A percentile compares a stretch with the other conserved stretches of the same genome.
Conservation (phyloP, 2,888 invertebrate genomes). For the Acanthosepion pharaonis region DNA sequence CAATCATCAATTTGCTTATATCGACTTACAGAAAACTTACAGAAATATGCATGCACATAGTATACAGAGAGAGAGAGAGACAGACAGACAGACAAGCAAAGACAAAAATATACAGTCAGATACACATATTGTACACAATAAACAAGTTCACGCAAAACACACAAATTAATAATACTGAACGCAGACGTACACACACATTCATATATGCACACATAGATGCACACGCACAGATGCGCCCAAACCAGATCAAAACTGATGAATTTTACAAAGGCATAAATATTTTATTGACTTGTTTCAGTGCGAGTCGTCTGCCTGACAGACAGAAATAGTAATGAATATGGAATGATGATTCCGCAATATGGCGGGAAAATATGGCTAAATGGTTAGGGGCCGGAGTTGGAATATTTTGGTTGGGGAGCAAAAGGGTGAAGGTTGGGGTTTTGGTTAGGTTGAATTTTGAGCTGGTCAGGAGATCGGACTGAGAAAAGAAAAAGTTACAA, state of each 20-base stretch:
- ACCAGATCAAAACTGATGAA: constrained; percentile 6
- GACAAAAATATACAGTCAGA: too few relatives aligned
- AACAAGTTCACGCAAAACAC: neutral
- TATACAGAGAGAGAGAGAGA: too few relatives aligned
- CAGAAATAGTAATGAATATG: constrained; percentile 4
- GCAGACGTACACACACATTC: neutral
- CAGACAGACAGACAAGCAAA: too few relatives aligned
- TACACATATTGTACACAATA: too few relatives aligned
- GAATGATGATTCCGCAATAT: constrained; percentile 3
- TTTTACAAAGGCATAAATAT: constrained; percentile 33
- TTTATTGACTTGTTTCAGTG: constrained; percentile 12
- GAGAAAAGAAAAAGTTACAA: neutral
- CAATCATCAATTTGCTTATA: too few relatives aligned
- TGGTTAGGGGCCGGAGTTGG: neutral
- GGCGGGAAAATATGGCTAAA: neutral
- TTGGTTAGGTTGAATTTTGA: neutral
- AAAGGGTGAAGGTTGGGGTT: neutral
- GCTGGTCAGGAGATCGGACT: neutral
- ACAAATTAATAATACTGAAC: neutral
- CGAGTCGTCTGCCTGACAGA: neutral
- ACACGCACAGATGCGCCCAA: neutral
- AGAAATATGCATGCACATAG: too few relatives aligned
- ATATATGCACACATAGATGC: neutral
- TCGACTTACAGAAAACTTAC: too few relatives aligned
- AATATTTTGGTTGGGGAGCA: neutral